A percentile compares a stretch with the other conserved stretches of the same genome.
Conservation (phyloP, 2,113 vertebrate species). For the Hypomesus transpacificus region DNA sequence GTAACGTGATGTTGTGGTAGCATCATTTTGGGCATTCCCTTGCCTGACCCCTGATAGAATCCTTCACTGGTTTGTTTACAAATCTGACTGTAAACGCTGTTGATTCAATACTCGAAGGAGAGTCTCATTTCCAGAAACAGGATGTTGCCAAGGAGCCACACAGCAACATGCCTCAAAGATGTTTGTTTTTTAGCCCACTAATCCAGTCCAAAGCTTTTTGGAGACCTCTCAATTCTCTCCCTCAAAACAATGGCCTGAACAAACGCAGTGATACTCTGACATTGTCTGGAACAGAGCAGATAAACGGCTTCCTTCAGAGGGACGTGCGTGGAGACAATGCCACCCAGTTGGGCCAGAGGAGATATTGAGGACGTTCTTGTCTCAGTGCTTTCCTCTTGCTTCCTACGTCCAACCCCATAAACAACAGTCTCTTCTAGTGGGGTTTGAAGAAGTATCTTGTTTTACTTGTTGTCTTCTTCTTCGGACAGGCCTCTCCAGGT, state of each 20-base stretch:
- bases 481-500: no score
- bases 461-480: no score
- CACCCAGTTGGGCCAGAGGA: not conserved
- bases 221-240: constrained; percentile 37
- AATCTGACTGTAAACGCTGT: not conserved
- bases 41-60: not conserved
- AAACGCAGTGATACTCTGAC: constrained; percentile 43
- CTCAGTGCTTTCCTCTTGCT: no score
- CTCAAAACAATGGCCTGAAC: constrained; percentile 52
- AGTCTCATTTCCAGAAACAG: constrained; percentile 32
- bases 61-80: not conserved
- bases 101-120: not conserved
- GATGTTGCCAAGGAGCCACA: constrained; percentile 40
- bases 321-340: not conserved
- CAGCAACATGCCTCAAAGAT: constrained; percentile 30
- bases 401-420: no score
- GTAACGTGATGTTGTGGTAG: no score
- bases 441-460: no score
- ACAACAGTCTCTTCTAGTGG: no score
- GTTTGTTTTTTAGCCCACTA: constrained; percentile 18
- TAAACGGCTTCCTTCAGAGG: constrained; percentile 35
- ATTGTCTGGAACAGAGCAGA: constrained; percentile 40
- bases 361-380: not conserved
- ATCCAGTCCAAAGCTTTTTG: constrained; percentile 26
- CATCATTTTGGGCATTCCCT: no score